Base-by-base conservation (phyloP, 2,113 vertebrate species). In the Hippotragus niger region DNA sequence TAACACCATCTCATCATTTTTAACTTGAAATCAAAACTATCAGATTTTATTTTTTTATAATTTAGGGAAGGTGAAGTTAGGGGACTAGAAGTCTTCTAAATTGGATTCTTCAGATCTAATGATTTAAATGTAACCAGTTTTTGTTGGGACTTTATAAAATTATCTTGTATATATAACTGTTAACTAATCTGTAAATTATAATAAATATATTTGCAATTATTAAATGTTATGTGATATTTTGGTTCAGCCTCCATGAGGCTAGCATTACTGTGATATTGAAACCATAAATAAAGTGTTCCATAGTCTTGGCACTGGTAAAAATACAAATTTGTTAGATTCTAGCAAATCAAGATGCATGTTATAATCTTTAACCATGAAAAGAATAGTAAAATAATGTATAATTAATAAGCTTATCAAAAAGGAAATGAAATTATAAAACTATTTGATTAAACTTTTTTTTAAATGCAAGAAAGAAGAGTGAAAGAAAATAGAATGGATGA, bases 1-100 rank as follows among this genome's bases (percentile, higher is more conserved):
- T 36, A 62, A 98, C 64, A 74, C 47, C 80, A 7, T 81, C 88
- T n/a, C n/a, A 55, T 96, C 95, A 64, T 94, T 90, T 95, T 78
- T 97, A 98, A 91, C 98, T 98, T 99, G 97, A 99, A 99, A 98
- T 99, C 98, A 98, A 96, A 98, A 98, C 97, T 45, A 33, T 80
- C 97, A 99, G 98, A 99, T 98, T 99, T 99, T 99, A 99, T 99
- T 99, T 99, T 99, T 99, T 88, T 99, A 99, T 99, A 76, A 93
- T 74, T 40, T 74, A 74, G 36, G 36, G 21, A 74, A 74, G 19
- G 36, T 74, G 21, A 74, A 40, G 11, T 40, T 74, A 40, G 10
- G 67, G 11, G 36, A 74, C 67, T 74, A 40, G 67, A 74, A 74
- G 36, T 6, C 67, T 74, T 74, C 19, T 74, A 23, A 74, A 74